A percentile compares a stretch with the other conserved stretches of the same genome.
Conservation (phyloP, 2,888 invertebrate genomes). For the Ophion ventricosus region DNA sequence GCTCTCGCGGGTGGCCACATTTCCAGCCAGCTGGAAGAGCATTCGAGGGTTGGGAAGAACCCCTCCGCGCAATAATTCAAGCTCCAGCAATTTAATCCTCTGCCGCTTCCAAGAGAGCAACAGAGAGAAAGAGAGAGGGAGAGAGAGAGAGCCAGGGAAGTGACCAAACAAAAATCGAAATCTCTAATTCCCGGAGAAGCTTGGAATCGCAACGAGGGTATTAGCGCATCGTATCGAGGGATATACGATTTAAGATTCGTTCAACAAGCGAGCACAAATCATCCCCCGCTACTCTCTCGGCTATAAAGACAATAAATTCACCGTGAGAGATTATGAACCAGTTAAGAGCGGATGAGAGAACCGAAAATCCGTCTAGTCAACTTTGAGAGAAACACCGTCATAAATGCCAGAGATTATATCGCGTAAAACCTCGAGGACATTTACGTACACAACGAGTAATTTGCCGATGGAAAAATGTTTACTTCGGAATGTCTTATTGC, state of each 20-base stretch:
- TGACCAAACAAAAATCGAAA: constrained; percentile 58
- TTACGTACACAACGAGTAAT: neutral
- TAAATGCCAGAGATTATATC: constrained; percentile 36
- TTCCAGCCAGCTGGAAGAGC: constrained; percentile 51
- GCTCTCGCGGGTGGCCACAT: constrained; percentile 38
- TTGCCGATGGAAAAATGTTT: neutral
- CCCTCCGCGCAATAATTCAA: constrained; percentile 59
- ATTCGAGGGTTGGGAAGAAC: constrained; percentile 23
- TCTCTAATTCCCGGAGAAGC: constrained; percentile 51
- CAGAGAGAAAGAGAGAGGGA: neutral
- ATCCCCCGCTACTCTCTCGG: constrained; percentile 27
- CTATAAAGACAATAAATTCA: constrained; percentile 44
- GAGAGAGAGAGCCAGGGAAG: constrained; percentile 12
- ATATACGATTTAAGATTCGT: constrained; percentile 43
- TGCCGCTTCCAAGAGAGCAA: neutral
- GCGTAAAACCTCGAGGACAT: constrained; percentile 15
- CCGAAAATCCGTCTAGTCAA: constrained; percentile 27
- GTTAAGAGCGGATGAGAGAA: constrained; percentile 38
- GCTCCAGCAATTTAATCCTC: constrained; percentile 61
- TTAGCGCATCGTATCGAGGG: constrained; percentile 45
- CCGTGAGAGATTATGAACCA: constrained; percentile 43
- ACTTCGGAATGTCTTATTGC: too few species aligned
- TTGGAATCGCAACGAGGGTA: constrained; percentile 44
- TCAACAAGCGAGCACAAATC: constrained; percentile 54
- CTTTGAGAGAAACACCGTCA: constrained; percentile 17